A percentile compares a stretch with the other conserved stretches of the same genome.
phyloP scores from a whole-genome alignment of 2,797 vertebrate species.

The Gastrophryne carolinensis region DNA sequence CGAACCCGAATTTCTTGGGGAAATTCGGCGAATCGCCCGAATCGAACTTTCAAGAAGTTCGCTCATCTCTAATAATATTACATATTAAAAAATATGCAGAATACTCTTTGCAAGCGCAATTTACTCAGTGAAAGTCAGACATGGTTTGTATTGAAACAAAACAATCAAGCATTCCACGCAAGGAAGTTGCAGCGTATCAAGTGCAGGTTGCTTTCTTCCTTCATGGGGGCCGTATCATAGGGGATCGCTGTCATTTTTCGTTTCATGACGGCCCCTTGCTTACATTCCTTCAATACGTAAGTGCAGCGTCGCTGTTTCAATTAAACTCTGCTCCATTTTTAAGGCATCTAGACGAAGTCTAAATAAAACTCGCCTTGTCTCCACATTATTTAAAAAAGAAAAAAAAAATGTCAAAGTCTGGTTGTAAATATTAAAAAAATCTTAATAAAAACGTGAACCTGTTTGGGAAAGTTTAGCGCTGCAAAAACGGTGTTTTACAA shows the following conservation, averaged over 20 bases:
- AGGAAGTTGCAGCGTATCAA: not conserved
- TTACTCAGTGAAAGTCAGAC: not conserved
- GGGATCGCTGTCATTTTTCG: not conserved
- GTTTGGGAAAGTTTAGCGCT: constrained; percentile 43
- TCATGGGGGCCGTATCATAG: not conserved
- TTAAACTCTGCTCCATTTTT: not conserved
- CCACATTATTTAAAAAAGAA: constrained; percentile 6
- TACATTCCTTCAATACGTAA: not conserved
- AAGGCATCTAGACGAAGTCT: constrained; percentile 2
- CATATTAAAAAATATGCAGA: too few species aligned
- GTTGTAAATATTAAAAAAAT: constrained; percentile 41
- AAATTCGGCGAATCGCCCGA: too few species aligned
- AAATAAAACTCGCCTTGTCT: constrained; percentile 31
- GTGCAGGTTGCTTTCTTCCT: not conserved
- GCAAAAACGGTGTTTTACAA: constrained; percentile 53
- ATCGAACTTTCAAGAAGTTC: too few species aligned
- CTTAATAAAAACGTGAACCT: constrained; percentile 44
- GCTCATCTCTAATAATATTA: too few species aligned
- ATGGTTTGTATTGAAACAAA: not conserved
- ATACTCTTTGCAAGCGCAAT: too few species aligned
- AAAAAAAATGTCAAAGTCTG: constrained; percentile 10
- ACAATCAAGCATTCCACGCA: too few species aligned
- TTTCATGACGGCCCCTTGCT: not conserved
- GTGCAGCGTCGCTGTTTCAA: not conserved
- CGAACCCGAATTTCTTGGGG: too few species aligned